Base-by-base conservation (phyloP, 1,140 invertebrate species). In the Wasmannia auropunctata region DNA sequence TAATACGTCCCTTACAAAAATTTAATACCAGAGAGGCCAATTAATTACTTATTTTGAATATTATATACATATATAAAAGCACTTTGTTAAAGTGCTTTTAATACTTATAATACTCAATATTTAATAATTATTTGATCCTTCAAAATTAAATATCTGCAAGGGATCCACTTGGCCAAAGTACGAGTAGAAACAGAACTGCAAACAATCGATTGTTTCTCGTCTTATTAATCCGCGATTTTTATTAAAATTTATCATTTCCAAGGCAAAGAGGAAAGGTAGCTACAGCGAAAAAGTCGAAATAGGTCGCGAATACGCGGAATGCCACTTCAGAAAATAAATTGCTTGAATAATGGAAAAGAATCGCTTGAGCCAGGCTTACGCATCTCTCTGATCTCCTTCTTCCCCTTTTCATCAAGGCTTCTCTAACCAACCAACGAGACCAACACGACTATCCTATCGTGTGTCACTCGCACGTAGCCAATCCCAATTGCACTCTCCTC, bases 261-360 rank as follows among this genome's bases (percentile, higher is more conserved):
- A n/a, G 19, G 25, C 14, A 43, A 70, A 34, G n/a, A n/a, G 25
- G 25, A 1, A 28, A 25, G 25, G 2, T 69, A 77, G 43, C 22
- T 28, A 10, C 4, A 69, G 34, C 46, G 25, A 58, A 81, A n/a
- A 81, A 72, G 65, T 83, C 37, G 3, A 46, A 34, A 10, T 74
- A 40, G 63, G 43, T 79, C 56, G 11, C 65, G 49, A 77, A 70
- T 56, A 46, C 70, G 60, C 6, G 51, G 25, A 65, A 22, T 28
- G 69, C 65, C 77, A 62, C 63, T 65, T 69, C 84, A 76, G 85
- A 88, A 91, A 90, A 92, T 91, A 92, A 93, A 93, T 93, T 88
- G 89, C 86, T 88, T 80, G 87, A 91, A 91, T 91, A 91, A 91
- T 89, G 84, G 88, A 92, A 90, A 75, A 90, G 86, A 91, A 87